Conservation (phyloP, 2,113 vertebrate genomes). For the Ochotona princeps region DNA sequence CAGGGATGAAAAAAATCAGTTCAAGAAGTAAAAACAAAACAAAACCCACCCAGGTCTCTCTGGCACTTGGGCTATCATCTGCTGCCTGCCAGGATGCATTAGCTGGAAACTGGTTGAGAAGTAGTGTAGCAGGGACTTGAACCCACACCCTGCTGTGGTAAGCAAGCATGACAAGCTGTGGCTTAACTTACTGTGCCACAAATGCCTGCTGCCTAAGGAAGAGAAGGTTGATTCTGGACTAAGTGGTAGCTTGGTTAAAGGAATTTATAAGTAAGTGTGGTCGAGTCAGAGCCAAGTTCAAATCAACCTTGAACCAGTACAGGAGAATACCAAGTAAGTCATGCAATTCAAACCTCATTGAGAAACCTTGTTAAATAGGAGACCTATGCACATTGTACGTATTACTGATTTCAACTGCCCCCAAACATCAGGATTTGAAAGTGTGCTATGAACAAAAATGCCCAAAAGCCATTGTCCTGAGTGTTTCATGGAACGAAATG, state of each 20-base stretch:
- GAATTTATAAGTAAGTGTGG: neutral
- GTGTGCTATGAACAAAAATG: neutral
- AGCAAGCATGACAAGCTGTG: too few relatives aligned
- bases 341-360: neutral
- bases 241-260: neutral
- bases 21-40: too few relatives aligned
- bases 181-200: too few relatives aligned
- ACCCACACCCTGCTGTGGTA: too few relatives aligned
- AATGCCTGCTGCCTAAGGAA: neutral
- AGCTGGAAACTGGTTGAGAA: too few relatives aligned
- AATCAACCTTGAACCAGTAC: neutral
- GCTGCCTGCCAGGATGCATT: too few relatives aligned
- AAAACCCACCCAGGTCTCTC: too few relatives aligned
- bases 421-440: constrained; percentile 56
- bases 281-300: neutral
- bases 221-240: constrained; percentile 43
- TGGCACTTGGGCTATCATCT: too few relatives aligned
- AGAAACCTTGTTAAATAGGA: neutral
- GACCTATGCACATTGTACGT: neutral
- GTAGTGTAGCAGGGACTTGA: too few relatives aligned
- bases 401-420: neutral
- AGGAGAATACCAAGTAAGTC: neutral
- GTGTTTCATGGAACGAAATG: constrained; percentile 54
- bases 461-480: constrained; percentile 55
- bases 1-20: too few relatives aligned